A percentile compares a stretch with the other conserved stretches of the same genome.
phyloP scores from a whole-genome alignment of 2,888 invertebrate genomes.

The Limulus polyphemus region DNA sequence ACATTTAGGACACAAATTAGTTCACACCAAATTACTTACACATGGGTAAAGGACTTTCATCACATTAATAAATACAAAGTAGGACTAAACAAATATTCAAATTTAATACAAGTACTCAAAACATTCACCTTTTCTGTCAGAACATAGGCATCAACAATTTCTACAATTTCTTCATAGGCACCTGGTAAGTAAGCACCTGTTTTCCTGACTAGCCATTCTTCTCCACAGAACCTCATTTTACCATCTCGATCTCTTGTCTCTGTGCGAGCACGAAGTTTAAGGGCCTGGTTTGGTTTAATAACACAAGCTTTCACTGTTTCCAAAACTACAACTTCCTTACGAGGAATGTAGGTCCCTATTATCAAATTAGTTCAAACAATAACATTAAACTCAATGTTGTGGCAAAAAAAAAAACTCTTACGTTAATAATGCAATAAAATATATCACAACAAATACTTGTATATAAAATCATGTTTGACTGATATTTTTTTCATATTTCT shows the following conservation, averaged over 20 bases:
- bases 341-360: conserved; percentile 40
- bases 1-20: too few relatives aligned
- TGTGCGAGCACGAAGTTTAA: conserved; percentile 38
- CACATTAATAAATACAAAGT: too few relatives aligned
- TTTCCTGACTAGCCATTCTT: conserved; percentile 42
- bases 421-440: too few relatives aligned
- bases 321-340: conserved; percentile 40
- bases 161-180: conserved; percentile 42
- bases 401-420: too few relatives aligned
- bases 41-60: too few relatives aligned
- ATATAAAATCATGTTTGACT: too few relatives aligned
- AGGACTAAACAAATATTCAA: neutral
- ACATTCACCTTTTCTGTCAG: conserved; percentile 40
- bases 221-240: conserved; percentile 33
- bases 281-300: conserved; percentile 41
- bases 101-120: neutral
- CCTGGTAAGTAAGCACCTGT: conserved; percentile 42
- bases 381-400: too few relatives aligned
- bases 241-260: conserved; percentile 37
- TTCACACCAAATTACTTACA: too few relatives aligned
- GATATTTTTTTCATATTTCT: too few relatives aligned
- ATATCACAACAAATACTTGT: too few relatives aligned
- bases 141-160: conserved; percentile 40
- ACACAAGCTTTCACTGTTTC: conserved; percentile 38
- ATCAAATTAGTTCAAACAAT: neutral